Evolutionary conservation across 2,113 vertebrate species (phyloP).

Genomic region (Laticauda laticaudata): DNA sequence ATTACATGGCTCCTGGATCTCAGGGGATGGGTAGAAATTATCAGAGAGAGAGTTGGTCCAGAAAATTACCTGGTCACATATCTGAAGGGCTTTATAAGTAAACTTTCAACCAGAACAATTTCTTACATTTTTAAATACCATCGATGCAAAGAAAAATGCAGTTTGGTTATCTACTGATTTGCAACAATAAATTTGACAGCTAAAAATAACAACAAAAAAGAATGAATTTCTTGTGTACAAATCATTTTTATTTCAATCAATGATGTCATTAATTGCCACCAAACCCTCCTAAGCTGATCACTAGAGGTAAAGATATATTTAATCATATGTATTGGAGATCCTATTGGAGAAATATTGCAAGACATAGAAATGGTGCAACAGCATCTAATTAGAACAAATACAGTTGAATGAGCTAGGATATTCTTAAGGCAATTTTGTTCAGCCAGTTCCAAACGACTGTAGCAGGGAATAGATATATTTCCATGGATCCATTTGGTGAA

Average conservation of each 20-base stretch:
- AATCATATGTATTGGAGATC: neutral
- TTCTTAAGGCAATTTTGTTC: too few relatives aligned
- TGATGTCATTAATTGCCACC: neutral
- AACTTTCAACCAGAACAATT: neutral
- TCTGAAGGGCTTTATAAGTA: neutral
- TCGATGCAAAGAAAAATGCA: neutral
- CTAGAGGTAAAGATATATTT: neutral
- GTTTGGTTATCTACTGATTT: neutral
- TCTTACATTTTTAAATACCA: neutral
- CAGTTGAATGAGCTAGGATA: too few relatives aligned
- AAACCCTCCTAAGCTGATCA: neutral
- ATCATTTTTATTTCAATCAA: neutral
- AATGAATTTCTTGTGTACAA: neutral
- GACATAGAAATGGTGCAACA: too few relatives aligned
- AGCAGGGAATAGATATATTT: too few relatives aligned
- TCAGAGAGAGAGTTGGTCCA: neutral
- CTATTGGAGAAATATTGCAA: too few relatives aligned
- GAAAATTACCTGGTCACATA: neutral
- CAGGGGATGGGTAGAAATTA: neutral
- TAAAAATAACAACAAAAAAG: neutral
- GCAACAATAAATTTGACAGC: neutral
- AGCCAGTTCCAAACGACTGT: too few relatives aligned
- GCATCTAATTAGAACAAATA: too few relatives aligned
- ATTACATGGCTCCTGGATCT: neutral
- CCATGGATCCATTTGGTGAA: too few relatives aligned